phyloP scores from a whole-genome alignment of 1,140 invertebrate species.

The Helicorthomorpha holstii region DNA sequence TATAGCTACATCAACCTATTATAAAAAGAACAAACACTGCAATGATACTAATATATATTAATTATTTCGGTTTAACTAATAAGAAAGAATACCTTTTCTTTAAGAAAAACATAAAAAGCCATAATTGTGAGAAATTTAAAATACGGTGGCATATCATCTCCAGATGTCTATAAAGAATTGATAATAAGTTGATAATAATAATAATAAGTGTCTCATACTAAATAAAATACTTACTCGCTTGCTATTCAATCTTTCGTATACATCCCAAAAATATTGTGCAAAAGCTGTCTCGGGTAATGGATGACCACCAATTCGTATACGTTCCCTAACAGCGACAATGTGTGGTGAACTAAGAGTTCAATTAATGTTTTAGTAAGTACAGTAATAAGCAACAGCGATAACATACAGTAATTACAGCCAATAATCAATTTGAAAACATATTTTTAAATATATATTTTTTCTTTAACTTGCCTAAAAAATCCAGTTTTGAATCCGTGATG shows the following conservation, averaged over 20 bases:
- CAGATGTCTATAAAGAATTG: slow-evolving; percentile 7
- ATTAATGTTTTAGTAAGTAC: background rate
- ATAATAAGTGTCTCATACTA: slow-evolving; percentile 15
- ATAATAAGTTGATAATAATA: no score
- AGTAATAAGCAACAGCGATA: background rate
- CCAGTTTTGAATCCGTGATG: slow-evolving; percentile 75
- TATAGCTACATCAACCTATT: slow-evolving; percentile 62
- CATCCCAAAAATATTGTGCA: slow-evolving; percentile 59
- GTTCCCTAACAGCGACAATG: slow-evolving; percentile 73
- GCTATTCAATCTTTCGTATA: slow-evolving; percentile 45
- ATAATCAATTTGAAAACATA: slow-evolving; percentile 1
- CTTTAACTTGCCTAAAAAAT: slow-evolving; percentile 61
- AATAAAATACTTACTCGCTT: slow-evolving; percentile 23
- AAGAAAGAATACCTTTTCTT: slow-evolving; percentile 44
- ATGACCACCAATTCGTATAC: slow-evolving; percentile 73
- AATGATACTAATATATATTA: background rate
- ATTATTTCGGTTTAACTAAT: no score
- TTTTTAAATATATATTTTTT: background rate
- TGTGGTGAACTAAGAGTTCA: slow-evolving; percentile 65
- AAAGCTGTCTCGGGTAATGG: slow-evolving; percentile 59
- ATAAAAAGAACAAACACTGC: background rate
- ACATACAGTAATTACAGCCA: slow-evolving; percentile 3
- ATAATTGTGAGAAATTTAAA: slow-evolving; percentile 88
- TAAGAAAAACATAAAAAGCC: slow-evolving; percentile 73
- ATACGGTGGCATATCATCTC: slow-evolving; percentile 61